Base-by-base conservation (phyloP, 2,797 vertebrate species). In the Chelon auratus region DNA sequence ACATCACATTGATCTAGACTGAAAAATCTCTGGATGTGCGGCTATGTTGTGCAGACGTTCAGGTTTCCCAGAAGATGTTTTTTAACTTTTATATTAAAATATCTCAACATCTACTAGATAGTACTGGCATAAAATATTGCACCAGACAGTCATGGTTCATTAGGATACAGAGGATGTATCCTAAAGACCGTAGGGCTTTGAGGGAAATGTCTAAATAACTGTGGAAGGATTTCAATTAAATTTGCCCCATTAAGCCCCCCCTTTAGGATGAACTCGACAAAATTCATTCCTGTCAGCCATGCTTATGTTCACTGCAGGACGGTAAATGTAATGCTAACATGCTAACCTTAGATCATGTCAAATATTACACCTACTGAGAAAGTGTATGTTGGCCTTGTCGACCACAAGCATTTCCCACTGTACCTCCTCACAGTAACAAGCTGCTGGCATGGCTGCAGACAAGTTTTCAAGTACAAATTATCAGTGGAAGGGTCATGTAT, bases 401-500 rank as follows among this genome's bases (percentile, higher is more conserved):
- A 47, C 24, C 5, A 24, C 57, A 56, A 68, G 37, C 9, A 36
- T 59, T 50, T 11, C 18, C 10, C 3, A 13, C 39, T n/a, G 7
- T 37, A 30, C 12, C 64, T 15, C 45, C 24, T 53, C 20, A 52
- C 26, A 48, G 53, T 13, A 54, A 24, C 22, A 14, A 55, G 37
- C 1, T n/a, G 11, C 11, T 24, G 53, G 45, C 9, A 13, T 10
- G 4, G 12, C 63, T 47, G 40, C 33, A 24, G 26, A 48, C 20
- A 43, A 26, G 57, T 40, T 42, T 56, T 6, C 33, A 30, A 68
- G 26, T 43, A 30, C 20, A 68, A 62, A 54, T 65, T 62, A 58
- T 79, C 64, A 60, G 24, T 40, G n/a, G n/a, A 7, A 12, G 22
- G 12, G 14, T 66, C 62, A 70, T 65, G 33, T 57, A 62, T 87